Percentiles rank a stretch among this genome's conserved stretches.
Conservation (phyloP, 2,113 vertebrate genomes). For the Entelurus aequoreus region DNA sequence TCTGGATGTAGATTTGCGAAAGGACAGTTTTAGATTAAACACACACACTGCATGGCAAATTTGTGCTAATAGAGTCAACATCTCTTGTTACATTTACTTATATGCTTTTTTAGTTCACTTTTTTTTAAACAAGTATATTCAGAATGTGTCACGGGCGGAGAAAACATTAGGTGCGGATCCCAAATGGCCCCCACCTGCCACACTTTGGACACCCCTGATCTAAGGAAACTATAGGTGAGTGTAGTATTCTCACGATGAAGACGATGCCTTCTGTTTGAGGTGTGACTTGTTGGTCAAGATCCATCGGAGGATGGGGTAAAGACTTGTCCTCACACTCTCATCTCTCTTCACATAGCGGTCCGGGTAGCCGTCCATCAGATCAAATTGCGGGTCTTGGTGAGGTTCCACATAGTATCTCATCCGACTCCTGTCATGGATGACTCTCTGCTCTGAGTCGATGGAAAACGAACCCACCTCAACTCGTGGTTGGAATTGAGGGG, state of each 20-base stretch:
- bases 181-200: no score
- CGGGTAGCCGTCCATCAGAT: slow-evolving; percentile 80
- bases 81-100: no score
- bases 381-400: slow-evolving; percentile 67
- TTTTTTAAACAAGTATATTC: no score
- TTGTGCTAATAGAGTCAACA: no score
- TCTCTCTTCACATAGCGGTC: slow-evolving; percentile 76
- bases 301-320: slow-evolving; percentile 84
- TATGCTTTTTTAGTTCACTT: no score
- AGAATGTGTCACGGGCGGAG: no score
- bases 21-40: no score
- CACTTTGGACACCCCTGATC: no score
- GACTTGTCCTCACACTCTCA: slow-evolving; percentile 71
- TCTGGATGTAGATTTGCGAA: no score
- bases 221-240: not conserved
- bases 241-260: slow-evolving; percentile 52
- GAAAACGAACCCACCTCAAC: slow-evolving; percentile 83
- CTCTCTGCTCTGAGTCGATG: slow-evolving; percentile 76
- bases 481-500: slow-evolving; percentile 82
- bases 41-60: no score
- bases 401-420: slow-evolving; percentile 79
- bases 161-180: no score
- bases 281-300: slow-evolving; percentile 66
- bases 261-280: slow-evolving; percentile 18
- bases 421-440: slow-evolving; percentile 78